phyloP scores from a whole-genome alignment of 1,140 invertebrate genomes.

The Hetaerina americana region DNA sequence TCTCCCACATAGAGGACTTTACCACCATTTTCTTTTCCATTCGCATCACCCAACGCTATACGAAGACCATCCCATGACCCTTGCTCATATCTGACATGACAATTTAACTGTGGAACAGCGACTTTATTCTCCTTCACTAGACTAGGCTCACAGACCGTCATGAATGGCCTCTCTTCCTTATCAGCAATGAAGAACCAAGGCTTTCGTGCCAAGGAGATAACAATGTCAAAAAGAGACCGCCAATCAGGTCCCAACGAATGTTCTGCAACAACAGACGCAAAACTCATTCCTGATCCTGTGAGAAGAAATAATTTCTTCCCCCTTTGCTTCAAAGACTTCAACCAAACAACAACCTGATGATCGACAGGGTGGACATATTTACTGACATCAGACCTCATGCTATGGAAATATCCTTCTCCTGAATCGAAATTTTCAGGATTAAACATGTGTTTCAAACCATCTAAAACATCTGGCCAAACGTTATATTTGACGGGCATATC shows the following conservation, averaged over 20 bases:
- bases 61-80: conserved; percentile 39
- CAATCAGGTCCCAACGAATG: conserved; percentile 54
- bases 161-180: background rate
- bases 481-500: conserved; percentile 33
- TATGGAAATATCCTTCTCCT: conserved; percentile 45
- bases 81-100: background rate
- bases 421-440: conserved; percentile 40
- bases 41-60: conserved; percentile 35
- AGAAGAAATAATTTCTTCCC: conserved; percentile 49
- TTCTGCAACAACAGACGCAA: conserved; percentile 48
- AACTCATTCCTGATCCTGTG: conserved; percentile 67
- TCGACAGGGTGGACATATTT: conserved; percentile 50
- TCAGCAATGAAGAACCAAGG: conserved; percentile 52
- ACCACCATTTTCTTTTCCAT: conserved; percentile 33
- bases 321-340: conserved; percentile 32
- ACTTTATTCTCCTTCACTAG: background rate
- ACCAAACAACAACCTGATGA: conserved; percentile 45
- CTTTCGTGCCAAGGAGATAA: conserved; percentile 58
- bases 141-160: background rate
- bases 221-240: conserved; percentile 56
- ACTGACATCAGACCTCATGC: conserved; percentile 43
- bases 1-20: conserved; percentile 64
- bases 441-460: conserved; percentile 47
- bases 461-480: conserved; percentile 52
- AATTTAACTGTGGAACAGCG: background rate